phyloP scores from a whole-genome alignment of 2,888 invertebrate species.

The Ametastegia equiseti region DNA sequence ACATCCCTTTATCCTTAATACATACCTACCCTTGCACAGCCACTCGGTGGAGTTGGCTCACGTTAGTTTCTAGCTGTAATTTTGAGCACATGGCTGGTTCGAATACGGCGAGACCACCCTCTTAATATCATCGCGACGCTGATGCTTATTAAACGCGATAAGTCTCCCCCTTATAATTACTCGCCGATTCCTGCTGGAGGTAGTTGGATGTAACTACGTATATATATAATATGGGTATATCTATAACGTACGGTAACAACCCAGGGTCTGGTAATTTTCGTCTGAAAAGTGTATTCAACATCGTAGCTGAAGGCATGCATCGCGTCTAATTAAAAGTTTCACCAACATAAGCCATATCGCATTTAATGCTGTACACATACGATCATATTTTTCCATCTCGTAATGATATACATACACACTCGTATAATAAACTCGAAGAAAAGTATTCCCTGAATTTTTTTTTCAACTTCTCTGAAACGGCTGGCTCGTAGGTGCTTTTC shows the following conservation, averaged over 20 bases:
- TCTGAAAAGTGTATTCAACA: background rate
- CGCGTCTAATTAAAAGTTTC: constrained; percentile 6
- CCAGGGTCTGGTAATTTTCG: background rate
- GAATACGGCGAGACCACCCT: constrained; percentile 22
- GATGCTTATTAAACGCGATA: constrained; percentile 40
- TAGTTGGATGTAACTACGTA: too few relatives aligned
- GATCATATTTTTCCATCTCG: background rate
- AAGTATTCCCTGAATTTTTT: background rate
- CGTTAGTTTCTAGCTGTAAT: constrained; percentile 25
- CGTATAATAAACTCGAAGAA: background rate
- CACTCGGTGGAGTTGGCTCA: background rate
- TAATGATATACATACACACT: too few relatives aligned
- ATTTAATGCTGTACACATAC: background rate
- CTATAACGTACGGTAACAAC: background rate
- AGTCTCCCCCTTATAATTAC: constrained; percentile 31
- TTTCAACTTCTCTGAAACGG: background rate
- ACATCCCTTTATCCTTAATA: background rate
- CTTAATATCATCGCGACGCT: background rate
- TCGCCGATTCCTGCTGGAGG: constrained; percentile 7
- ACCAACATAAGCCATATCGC: background rate
- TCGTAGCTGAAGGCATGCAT: background rate
- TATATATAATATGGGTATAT: background rate
- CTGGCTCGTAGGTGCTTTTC: background rate
- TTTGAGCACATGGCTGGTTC: constrained; percentile 30
- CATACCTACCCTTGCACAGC: background rate